Percentiles rank a stretch among this genome's conserved stretches.
Evolutionary conservation across 2,888 invertebrate species (phyloP).

Genomic region (Tortrix viridana): DNA sequence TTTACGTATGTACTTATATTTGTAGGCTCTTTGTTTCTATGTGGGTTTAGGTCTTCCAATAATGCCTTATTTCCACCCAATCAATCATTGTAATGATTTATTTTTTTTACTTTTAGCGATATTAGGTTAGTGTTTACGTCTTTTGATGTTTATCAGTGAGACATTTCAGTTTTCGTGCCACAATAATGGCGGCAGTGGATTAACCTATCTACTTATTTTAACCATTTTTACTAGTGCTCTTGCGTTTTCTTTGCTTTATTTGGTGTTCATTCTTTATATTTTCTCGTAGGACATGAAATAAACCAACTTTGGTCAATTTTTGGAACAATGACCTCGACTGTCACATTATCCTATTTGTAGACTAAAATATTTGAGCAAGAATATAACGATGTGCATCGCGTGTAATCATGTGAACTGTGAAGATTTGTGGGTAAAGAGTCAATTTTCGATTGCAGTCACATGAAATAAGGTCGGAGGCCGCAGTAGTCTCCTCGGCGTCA

Average conservation of each 20-base stretch:
- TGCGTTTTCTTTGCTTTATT: constrained; percentile 52
- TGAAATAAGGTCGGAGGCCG: constrained; percentile 78
- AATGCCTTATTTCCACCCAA: constrained; percentile 39
- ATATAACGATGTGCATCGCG: constrained; percentile 66
- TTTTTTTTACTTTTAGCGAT: constrained; percentile 46
- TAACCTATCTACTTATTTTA: constrained; percentile 78
- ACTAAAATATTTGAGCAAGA: constrained; percentile 78
- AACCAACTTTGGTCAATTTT: constrained; percentile 69
- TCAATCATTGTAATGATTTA: constrained; percentile 36
- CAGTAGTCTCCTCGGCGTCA: constrained; percentile 77
- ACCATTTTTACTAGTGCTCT: constrained; percentile 54
- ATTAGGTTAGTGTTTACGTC: constrained; percentile 79
- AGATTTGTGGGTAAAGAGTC: constrained; percentile 71
- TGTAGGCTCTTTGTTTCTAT: constrained; percentile 73
- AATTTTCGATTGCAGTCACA: constrained; percentile 81
- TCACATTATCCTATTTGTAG: constrained; percentile 72
- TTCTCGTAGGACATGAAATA: constrained; percentile 68
- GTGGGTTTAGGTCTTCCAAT: constrained; percentile 51
- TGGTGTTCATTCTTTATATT: constrained; percentile 65
- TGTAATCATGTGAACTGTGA: constrained; percentile 61
- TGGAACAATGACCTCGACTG: constrained; percentile 80
- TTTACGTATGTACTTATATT: constrained; percentile 73
- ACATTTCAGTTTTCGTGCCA: constrained; percentile 81
- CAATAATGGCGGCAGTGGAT: constrained; percentile 84
- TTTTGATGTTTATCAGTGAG: constrained; percentile 78